A percentile compares a stretch with the other conserved stretches of the same genome.
Conservation (phyloP, 2,113 vertebrate species). For the Tympanuchus pallidicinctus region DNA sequence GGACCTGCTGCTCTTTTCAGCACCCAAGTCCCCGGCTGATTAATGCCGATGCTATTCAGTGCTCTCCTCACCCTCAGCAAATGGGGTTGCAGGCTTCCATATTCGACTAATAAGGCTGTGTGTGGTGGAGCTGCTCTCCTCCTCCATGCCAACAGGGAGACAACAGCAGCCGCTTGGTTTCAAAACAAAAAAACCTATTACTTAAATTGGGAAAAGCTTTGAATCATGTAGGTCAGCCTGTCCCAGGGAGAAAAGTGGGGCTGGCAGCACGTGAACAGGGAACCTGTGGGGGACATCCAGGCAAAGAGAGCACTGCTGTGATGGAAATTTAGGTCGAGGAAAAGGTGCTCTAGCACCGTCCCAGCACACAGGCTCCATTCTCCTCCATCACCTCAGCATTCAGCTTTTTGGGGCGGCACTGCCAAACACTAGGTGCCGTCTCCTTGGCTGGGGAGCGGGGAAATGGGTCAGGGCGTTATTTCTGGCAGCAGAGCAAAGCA, state of each 20-base stretch:
- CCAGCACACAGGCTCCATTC: neutral
- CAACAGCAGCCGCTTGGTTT: slow-evolving; percentile 59
- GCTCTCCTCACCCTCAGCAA: slow-evolving; percentile 56
- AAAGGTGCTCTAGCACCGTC: neutral
- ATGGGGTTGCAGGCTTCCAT: slow-evolving; percentile 71
- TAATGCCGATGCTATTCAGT: slow-evolving; percentile 70
- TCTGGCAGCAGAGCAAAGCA: neutral
- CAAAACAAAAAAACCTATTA: slow-evolving; percentile 67
- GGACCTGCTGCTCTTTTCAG: slow-evolving; percentile 54
- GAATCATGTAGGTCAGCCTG: slow-evolving; percentile 43
- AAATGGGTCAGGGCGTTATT: accelerated
- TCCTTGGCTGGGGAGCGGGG: neutral
- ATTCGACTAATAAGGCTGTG: slow-evolving; percentile 81
- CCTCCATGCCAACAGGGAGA: slow-evolving; percentile 58
- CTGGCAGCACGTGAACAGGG: neutral
- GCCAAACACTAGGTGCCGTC: neutral
- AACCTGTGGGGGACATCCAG: neutral
- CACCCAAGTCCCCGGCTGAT: slow-evolving; percentile 70
- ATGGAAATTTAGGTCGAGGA: neutral
- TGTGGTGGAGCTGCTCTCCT: slow-evolving; percentile 1
- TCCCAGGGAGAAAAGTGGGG: neutral
- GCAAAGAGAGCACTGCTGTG: neutral
- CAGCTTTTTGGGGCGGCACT: neutral
- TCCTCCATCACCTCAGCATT: neutral
- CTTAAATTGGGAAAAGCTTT: slow-evolving; percentile 75